phyloP scores from a whole-genome alignment of 2,113 vertebrate species.

The Lathamus discolor region DNA sequence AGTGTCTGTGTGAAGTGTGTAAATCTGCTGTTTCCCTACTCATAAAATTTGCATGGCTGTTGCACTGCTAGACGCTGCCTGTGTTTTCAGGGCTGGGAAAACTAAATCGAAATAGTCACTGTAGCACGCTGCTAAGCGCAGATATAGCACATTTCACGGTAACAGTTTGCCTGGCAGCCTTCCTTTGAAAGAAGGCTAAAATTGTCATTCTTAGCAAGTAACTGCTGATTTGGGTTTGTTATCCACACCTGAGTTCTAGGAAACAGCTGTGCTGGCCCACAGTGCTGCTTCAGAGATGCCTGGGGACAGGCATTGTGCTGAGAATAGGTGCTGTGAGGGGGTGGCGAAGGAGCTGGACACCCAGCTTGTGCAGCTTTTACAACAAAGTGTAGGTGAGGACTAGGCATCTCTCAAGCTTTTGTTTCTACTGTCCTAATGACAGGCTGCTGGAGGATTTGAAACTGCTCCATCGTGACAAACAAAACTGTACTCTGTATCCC shows the following conservation, averaged over 20 bases:
- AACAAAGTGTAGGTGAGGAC: neutral
- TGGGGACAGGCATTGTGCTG: rapidly evolving
- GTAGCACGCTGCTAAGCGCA: rapidly evolving
- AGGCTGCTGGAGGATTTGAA: neutral
- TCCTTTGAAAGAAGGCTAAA: neutral
- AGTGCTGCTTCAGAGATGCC: neutral
- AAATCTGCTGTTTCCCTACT: constrained; percentile 16
- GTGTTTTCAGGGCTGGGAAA: constrained; percentile 10
- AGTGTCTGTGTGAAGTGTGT: neutral
- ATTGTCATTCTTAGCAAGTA: neutral
- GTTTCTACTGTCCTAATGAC: neutral
- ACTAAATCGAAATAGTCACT: neutral
- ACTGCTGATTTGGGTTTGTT: neutral
- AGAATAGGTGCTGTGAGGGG: neutral
- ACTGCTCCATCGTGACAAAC: neutral
- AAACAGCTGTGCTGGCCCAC: neutral
- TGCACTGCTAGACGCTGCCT: neutral
- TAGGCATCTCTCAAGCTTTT: neutral
- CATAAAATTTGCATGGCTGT: constrained; percentile 15
- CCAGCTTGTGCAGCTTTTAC: neutral
- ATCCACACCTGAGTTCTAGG: neutral
- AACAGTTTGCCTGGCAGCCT: neutral
- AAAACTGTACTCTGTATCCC: neutral
- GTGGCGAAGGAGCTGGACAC: neutral
- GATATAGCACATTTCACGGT: neutral